Base-by-base conservation (phyloP, 2,113 vertebrate genomes). In the Anoplopoma fimbria region DNA sequence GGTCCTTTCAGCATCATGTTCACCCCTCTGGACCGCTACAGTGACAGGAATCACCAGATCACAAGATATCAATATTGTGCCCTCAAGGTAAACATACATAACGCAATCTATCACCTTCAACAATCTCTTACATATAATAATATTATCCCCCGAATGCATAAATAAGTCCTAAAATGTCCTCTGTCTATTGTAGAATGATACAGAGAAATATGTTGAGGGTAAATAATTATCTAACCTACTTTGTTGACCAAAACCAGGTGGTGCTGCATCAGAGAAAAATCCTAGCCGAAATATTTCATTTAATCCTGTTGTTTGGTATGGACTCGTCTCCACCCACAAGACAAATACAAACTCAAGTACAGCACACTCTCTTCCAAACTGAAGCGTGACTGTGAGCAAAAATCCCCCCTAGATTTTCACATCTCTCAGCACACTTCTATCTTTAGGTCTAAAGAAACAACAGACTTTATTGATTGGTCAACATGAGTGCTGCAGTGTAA, bases 1-100 rank as follows among this genome's bases (percentile, higher is more conserved):
- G 98, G 98, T 14, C 98, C 98, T 21, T 99, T 99, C 95, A 99
- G 98, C 88, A 96, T 99, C 81, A 99, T 99, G 98, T 99, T 99
- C 88, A 99, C 98, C 1, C 98, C 98, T 0, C 91, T 99, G 90
- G 98, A 99, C 86, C 97, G 98, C 53, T 99, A 99, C 91, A 99
- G 97, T 84, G 97, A 99, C 85, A 95, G 98, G 79, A 99, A 99
- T 78, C 98, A 99, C 81, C 97, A 99, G 94, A 99, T 99, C 83
- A 99, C 98, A 72, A 96, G 98, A 96, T 99, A 99, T 71, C 98
- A 99, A 74, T 99, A 99, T 72, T 97, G 97, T 79, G 97, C 98
- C 23, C 93, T 99, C 29, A 99, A 99, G 97, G 98, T 99, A 94
- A 85, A 79, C 4, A 29, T 2, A 19, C 27, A 34, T 31, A 4